A percentile compares a stretch with the other conserved stretches of the same genome.
Conservation (phyloP, 2,113 vertebrate genomes). For the Isichthys henryi region DNA sequence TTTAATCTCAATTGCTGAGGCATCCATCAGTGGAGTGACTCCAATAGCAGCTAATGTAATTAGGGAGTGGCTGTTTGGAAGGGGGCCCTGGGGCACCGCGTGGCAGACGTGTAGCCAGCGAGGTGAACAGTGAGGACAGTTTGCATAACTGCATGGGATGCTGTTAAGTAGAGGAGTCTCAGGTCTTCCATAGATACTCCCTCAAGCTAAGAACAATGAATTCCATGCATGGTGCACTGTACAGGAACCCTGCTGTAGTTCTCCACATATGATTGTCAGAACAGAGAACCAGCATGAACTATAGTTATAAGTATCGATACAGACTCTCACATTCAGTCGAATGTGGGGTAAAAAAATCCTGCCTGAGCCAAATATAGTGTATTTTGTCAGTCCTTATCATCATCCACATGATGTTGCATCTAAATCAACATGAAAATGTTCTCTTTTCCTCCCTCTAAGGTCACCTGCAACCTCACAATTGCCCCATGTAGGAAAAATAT, state of each 20-base stretch:
- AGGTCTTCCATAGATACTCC: neutral
- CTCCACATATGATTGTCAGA: neutral
- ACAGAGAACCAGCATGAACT: neutral
- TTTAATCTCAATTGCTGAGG: constrained; percentile 28
- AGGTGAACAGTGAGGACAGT: constrained; percentile 20
- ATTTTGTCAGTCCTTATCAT: constrained; percentile 1
- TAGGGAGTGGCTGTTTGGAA: constrained; percentile 27
- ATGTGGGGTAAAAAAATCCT: neutral
- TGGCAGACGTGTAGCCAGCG: constrained; percentile 1
- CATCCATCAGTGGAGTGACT: constrained; percentile 32
- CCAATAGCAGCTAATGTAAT: constrained; percentile 40
- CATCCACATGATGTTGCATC: neutral
- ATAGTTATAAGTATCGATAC: neutral
- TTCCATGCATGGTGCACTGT: neutral
- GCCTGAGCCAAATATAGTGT: neutral
- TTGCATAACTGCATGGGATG: constrained; percentile 3
- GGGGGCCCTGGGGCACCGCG: neutral
- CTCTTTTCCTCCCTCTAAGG: constrained; percentile 16
- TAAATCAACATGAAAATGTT: neutral
- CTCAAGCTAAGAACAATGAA: neutral
- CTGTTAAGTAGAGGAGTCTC: neutral
- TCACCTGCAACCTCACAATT: constrained; percentile 27
- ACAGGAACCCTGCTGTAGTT: neutral
- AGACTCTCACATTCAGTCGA: neutral
- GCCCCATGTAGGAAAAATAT: constrained; percentile 15